Evolutionary conservation across 37 sponge, comb jelly and placozoan species (phyloP), one percentile per base, ranked within the genome.

Genomic region (Diacarnus erythraeanus): DNA sequence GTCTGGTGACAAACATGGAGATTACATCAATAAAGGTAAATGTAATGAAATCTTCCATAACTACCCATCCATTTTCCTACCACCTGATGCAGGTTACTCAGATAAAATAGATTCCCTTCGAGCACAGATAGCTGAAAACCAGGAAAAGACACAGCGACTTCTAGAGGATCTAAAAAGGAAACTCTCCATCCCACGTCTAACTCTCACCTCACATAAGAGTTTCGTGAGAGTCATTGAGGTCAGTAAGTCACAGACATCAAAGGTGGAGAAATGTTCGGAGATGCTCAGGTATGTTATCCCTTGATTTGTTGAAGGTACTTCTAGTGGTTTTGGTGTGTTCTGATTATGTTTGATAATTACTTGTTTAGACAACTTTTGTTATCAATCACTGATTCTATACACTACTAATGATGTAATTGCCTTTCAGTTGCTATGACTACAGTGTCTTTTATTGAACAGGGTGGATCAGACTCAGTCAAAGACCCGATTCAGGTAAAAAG

Each of bases 141-240:
- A 84, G n/a, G 31, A 0, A 5, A 42, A 77, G 42, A 69, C 66
- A 1, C 27, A 57, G n/a, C 26, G 37, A 1, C 59, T 90, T 36
- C 30, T 25, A 0, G 42, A 69, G 18, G 15, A 31, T 0, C 77
- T 90, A 39, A 63, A 40, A 64, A 42, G 41, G 25, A 56, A 42
- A 43, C n/a, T 26, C 27, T 72, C 69, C 2, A 6, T 92, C 27
- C 27, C 78, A 51, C 83, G 63, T 59, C 43, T 92, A 29, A 21
- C 69, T 0, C 35, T 86, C 15, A 87, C 66, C 0, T 47, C 84
- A 39, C 83, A 90, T 59, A 90, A 80, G 75, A 59, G 25, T 33
- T 90, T 77, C 67, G 51, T 43, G 21, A 44, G 94, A 40, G 88
- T 94, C 37, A 58, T 94, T 36, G 94, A 90, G 59, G 71, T 87